Evolutionary conservation across 2,888 invertebrate species (phyloP).

Genomic region (Acleris holmiana): DNA sequence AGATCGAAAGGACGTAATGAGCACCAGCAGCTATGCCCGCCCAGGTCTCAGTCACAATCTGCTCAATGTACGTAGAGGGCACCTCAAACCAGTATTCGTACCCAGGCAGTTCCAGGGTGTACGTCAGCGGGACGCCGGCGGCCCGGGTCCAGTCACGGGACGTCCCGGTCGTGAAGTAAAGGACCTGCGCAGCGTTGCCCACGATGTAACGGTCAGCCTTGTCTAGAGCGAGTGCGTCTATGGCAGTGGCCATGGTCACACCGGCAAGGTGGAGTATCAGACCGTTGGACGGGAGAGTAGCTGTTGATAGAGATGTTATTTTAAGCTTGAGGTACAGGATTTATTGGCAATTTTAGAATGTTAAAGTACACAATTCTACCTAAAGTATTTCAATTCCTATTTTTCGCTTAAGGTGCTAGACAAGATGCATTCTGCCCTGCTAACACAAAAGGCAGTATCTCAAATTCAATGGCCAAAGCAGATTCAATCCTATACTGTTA

Average conservation of each 20-base stretch:
- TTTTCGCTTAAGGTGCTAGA: too few species aligned
- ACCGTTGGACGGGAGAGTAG: slow-evolving; percentile 80
- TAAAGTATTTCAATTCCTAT: too few species aligned
- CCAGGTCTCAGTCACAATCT: slow-evolving; percentile 86
- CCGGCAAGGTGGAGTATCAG: slow-evolving; percentile 72
- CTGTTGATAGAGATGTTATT: slow-evolving; percentile 45
- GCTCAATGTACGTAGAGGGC: slow-evolving; percentile 78
- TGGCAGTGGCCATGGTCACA: slow-evolving; percentile 69
- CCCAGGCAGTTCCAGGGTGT: slow-evolving; percentile 87
- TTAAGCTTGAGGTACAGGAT: too few species aligned
- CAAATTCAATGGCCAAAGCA: too few species aligned
- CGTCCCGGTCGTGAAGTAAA: slow-evolving; percentile 86
- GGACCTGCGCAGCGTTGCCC: slow-evolving; percentile 82
- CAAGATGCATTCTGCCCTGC: too few species aligned
- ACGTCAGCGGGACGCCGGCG: slow-evolving; percentile 83
- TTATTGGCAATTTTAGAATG: too few species aligned
- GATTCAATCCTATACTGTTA: too few species aligned
- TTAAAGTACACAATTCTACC: too few species aligned
- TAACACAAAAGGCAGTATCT: too few species aligned
- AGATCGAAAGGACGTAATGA: slow-evolving; percentile 51
- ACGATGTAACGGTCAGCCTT: slow-evolving; percentile 75
- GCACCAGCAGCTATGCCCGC: slow-evolving; percentile 79
- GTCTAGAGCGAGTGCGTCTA: slow-evolving; percentile 68
- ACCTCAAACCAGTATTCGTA: slow-evolving; percentile 84
- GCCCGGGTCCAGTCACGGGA: slow-evolving; percentile 88